Conservation (phyloP, 2,888 invertebrate genomes). For the Tortricodes alternella region DNA sequence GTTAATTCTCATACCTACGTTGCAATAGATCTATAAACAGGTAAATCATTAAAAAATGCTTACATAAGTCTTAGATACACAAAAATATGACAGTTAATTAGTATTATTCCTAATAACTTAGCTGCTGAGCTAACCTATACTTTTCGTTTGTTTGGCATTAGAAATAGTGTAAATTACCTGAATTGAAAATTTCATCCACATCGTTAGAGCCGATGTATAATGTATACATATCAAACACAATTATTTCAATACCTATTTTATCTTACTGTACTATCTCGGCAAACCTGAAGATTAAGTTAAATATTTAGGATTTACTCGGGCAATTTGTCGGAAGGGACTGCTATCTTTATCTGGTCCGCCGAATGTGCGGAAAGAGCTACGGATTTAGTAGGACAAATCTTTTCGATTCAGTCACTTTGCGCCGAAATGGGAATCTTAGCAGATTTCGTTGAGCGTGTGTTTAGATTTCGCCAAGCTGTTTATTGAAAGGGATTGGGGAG, state of each 20-base stretch:
- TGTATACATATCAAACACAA: neutral
- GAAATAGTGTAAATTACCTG: neutral
- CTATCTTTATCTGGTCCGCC: constrained; percentile 76
- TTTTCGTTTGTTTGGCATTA: too few relatives aligned
- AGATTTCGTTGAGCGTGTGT: constrained; percentile 72
- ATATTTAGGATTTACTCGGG: constrained; percentile 74
- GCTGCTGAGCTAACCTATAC: too few relatives aligned
- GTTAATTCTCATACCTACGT: too few relatives aligned
- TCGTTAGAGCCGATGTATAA: too few relatives aligned
- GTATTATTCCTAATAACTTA: too few relatives aligned
- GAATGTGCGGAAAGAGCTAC: constrained; percentile 72
- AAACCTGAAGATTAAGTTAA: constrained; percentile 64
- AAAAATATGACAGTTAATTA: too few relatives aligned
- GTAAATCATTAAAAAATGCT: too few relatives aligned
- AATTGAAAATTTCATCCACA: neutral
- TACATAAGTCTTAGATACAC: too few relatives aligned
- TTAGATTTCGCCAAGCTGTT: constrained; percentile 64
- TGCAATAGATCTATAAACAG: too few relatives aligned
- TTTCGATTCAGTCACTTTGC: constrained; percentile 78
- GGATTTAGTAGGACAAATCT: constrained; percentile 79
- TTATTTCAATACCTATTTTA: neutral
- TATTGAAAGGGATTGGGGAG: constrained; percentile 66
- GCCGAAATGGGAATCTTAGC: constrained; percentile 71
- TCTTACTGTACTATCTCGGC: constrained; percentile 32
- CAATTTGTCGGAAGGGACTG: constrained; percentile 68